Evolutionary conservation across 1,140 invertebrate species (phyloP).

Genomic region (Drosophila elegans): DNA sequence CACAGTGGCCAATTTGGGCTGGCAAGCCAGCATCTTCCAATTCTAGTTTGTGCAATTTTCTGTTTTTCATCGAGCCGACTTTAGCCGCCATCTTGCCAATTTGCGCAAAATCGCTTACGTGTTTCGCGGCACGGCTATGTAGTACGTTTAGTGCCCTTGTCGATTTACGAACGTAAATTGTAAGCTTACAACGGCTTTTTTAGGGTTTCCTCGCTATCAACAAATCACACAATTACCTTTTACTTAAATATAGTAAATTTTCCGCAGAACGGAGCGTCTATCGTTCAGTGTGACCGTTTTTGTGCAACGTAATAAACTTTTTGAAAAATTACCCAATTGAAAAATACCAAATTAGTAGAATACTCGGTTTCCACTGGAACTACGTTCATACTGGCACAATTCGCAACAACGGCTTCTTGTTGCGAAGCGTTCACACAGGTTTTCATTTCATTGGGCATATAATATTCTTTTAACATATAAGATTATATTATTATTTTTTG

Average conservation of each 20-base stretch:
- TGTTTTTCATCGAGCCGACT: neutral
- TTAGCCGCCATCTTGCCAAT: slow-evolving; percentile 29
- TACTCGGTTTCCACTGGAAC: too few species aligned
- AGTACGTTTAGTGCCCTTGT: too few species aligned
- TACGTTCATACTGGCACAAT: too few species aligned
- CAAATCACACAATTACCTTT: neutral
- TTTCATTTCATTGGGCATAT: too few species aligned
- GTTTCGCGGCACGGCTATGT: neutral
- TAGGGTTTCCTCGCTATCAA: neutral
- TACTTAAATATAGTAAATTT: slow-evolving; percentile 1
- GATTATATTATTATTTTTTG: too few species aligned
- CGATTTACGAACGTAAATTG: neutral
- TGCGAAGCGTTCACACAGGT: too few species aligned
- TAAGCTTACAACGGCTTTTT: too few species aligned
- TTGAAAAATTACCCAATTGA: neutral
- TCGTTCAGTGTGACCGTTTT: slow-evolving; percentile 1
- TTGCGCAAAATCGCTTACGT: slow-evolving; percentile 21
- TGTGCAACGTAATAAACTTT: neutral
- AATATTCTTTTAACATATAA: too few species aligned
- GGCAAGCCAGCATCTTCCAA: neutral
- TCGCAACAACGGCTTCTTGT: too few species aligned
- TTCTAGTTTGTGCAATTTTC: neutral
- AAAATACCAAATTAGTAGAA: neutral
- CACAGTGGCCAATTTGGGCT: neutral
- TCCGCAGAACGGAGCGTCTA: slow-evolving; percentile 2